These are phyloP conservation scores for Platypus cylindrus DNA, from an alignment of 2,888 invertebrate species.

Conservation along the genomic window DNA sequence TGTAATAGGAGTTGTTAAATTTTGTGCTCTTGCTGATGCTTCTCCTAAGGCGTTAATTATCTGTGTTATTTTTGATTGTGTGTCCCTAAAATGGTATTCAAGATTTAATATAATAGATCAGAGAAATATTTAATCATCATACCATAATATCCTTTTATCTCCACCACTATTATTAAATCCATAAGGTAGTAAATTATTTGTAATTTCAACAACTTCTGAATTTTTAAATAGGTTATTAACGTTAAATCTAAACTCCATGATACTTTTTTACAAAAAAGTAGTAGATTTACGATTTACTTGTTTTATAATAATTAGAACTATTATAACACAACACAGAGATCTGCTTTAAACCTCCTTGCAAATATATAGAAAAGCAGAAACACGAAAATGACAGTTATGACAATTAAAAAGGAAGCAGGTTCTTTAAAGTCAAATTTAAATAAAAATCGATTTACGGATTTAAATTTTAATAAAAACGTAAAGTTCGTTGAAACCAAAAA, in stretches of 20 bases:
- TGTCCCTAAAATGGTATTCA: constrained; percentile 46
- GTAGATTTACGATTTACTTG: too few relatives aligned
- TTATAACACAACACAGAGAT: too few relatives aligned
- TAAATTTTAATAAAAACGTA: too few relatives aligned
- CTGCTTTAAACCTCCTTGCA: too few relatives aligned
- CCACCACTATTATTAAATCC: constrained; percentile 39
- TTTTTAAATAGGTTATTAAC: constrained; percentile 39
- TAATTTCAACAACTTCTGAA: constrained; percentile 39
- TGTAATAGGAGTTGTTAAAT: constrained; percentile 59
- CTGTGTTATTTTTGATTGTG: constrained; percentile 45
- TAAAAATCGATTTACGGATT: too few relatives aligned
- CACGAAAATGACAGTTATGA: too few relatives aligned
- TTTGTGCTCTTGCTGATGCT: constrained; percentile 62
- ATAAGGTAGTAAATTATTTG: constrained; percentile 39
- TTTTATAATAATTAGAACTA: too few relatives aligned
- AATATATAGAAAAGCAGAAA: too few relatives aligned
- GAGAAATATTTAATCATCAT: constrained; percentile 17
- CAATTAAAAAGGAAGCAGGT: too few relatives aligned
- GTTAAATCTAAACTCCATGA: constrained; percentile 44
- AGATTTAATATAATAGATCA: constrained; percentile 17
- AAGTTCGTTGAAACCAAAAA: too few relatives aligned
- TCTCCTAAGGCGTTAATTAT: constrained; percentile 59
- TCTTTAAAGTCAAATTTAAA: too few relatives aligned
- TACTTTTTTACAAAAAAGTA: too few relatives aligned
- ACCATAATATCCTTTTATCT: constrained; percentile 40